Evolutionary conservation across 1,140 invertebrate species (phyloP).

Genomic region (Danaus melanippus): DNA sequence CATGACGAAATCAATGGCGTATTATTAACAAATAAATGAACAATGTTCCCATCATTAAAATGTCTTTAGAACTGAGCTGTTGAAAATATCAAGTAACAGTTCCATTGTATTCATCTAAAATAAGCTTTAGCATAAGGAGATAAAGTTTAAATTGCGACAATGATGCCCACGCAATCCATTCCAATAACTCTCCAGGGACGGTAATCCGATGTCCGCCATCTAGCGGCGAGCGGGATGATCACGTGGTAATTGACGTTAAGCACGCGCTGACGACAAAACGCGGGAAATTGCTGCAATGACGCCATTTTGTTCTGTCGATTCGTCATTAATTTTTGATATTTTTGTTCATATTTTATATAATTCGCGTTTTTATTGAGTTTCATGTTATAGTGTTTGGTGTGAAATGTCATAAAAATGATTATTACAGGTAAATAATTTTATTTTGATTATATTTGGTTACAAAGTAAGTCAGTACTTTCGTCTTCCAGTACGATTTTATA

Average conservation of each 20-base stretch:
- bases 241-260: slow-evolving; percentile 58
- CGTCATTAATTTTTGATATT: not conserved
- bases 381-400: not conserved
- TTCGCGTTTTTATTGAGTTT: not conserved
- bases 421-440: not conserved
- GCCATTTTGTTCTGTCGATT: slow-evolving; percentile 11
- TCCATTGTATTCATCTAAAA: too few relatives aligned
- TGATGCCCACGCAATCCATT: too few relatives aligned
- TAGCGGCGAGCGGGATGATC: slow-evolving; percentile 55
- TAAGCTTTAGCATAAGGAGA: too few relatives aligned
- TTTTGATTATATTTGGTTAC: not conserved
- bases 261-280: slow-evolving; percentile 40
- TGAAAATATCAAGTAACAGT: too few relatives aligned
- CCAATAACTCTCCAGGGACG: slow-evolving; percentile 18
- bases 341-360: not conserved
- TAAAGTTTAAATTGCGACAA: too few relatives aligned
- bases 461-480: not conserved
- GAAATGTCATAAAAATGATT: not conserved
- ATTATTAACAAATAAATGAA: too few relatives aligned
- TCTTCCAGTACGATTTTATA: too few relatives aligned
- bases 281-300: slow-evolving; percentile 28
- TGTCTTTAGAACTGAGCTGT: too few relatives aligned
- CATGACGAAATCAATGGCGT: too few relatives aligned
- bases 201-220: slow-evolving; percentile 57
- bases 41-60: too few relatives aligned